Conservation (phyloP, 2,888 invertebrate genomes). For the Chrysolina americana region DNA sequence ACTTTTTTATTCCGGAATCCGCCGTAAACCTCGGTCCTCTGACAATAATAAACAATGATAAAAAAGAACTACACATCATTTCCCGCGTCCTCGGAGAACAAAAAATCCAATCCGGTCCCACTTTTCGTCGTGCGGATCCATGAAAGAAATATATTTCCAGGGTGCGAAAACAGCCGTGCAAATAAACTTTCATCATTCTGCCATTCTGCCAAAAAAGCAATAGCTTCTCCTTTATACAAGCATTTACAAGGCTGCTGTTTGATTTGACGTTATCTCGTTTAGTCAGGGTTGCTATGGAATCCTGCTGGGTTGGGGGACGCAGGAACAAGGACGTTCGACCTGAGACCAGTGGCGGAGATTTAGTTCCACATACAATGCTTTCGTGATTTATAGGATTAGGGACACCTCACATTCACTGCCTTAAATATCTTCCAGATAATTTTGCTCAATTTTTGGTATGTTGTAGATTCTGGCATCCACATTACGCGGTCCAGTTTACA, state of each 20-base stretch:
- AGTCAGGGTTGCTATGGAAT: slow-evolving; percentile 60
- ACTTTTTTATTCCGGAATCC: background rate
- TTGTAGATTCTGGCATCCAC: too few relatives aligned
- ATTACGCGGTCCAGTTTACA: too few relatives aligned
- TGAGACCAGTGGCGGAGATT: slow-evolving; percentile 16
- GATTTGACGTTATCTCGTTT: slow-evolving; percentile 58
- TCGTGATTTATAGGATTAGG: too few relatives aligned
- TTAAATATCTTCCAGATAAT: too few relatives aligned
- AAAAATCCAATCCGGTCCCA: background rate
- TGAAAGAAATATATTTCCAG: slow-evolving; percentile 13
- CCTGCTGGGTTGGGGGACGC: slow-evolving; percentile 55
- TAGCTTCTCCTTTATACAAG: slow-evolving; percentile 43
- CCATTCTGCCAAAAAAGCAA: slow-evolving; percentile 37
- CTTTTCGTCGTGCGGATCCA: background rate
- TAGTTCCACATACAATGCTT: too few relatives aligned
- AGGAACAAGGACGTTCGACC: slow-evolving; percentile 51
- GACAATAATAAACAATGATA: slow-evolving; percentile 10
- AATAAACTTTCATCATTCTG: slow-evolving; percentile 41
- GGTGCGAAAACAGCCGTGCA: slow-evolving; percentile 36
- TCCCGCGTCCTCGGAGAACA: slow-evolving; percentile 1
- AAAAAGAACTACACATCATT: slow-evolving; percentile 13
- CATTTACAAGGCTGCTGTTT: slow-evolving; percentile 52
- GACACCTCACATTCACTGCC: too few relatives aligned
- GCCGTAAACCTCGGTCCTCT: slow-evolving; percentile 7
- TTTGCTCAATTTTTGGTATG: too few relatives aligned